These are phyloP conservation scores for Seira ritae DNA, from an alignment of 2,888 invertebrate species.

Conservation along the genomic window DNA sequence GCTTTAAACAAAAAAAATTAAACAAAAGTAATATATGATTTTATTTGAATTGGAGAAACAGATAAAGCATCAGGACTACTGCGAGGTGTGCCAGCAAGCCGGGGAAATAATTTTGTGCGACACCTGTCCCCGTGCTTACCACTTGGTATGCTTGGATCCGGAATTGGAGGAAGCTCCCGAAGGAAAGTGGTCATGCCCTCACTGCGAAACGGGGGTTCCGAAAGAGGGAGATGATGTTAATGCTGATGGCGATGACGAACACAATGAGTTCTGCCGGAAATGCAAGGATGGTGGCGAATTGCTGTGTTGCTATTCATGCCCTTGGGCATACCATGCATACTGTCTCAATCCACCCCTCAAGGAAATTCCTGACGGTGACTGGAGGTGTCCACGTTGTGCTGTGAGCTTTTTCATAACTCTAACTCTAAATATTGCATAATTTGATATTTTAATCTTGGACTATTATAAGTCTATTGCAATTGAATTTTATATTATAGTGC, in stretches of 20 bases:
- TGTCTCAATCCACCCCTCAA: constrained; percentile 95
- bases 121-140: constrained; percentile 99
- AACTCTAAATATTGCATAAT: too few relatives aligned
- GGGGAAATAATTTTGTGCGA: constrained; percentile 99
- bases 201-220: constrained; percentile 87
- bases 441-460: too few relatives aligned
- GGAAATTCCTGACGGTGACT: constrained; percentile 96
- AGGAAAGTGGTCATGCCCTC: constrained; percentile 97
- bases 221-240: constrained; percentile 85
- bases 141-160: constrained; percentile 98
- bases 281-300: constrained; percentile 98
- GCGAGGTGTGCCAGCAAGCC: constrained; percentile 99
- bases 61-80: constrained; percentile 97
- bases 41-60: constrained; percentile 73
- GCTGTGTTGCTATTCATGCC: constrained; percentile 97
- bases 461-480: too few relatives aligned
- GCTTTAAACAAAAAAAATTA: too few relatives aligned
- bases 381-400: constrained; percentile 98
- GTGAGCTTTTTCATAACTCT: too few relatives aligned
- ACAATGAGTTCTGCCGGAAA: constrained; percentile 95
- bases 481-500: too few relatives aligned
- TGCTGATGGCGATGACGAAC: constrained; percentile 96
- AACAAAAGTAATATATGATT: constrained; percentile 47
- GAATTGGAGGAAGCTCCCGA: constrained; percentile 99
- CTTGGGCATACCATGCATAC: constrained; percentile 96